Base-by-base conservation (phyloP, 2,797 vertebrate species). In the Molossus molossus region DNA sequence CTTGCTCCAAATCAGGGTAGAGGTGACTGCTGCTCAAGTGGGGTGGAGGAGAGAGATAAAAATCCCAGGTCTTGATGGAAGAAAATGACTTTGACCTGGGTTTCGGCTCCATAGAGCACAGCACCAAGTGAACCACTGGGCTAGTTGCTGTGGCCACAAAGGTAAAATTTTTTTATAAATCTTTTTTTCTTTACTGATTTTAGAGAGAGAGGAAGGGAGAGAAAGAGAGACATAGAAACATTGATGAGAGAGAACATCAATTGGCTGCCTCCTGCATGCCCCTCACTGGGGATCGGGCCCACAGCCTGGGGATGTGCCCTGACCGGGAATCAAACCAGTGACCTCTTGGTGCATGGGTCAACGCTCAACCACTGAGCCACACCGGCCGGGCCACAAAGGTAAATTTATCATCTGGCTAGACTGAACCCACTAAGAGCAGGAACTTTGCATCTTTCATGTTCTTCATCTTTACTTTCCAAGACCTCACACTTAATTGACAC, bases 1-100 rank as follows among this genome's bases (percentile, higher is more conserved):
- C 77, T 90, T 76, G 75, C 57, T 87, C n/a, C 86, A 69, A 94
- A 94, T 70, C 69, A 95, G 90, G 58, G 62, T 25, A 96, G 77
- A 96, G 45, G 84, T 91, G 70, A 93, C 27, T 65, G 6, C 29
- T 67, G 70, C 69, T 82, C 27, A 64, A 58, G 45, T 23, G 7
- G 53, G 69, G 7, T 70, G 40, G 2, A 5, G 29, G 53, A 90
- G 64, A 80, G 48, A 25, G 9, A 40, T 14, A 17, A 72, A 93
- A 60, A 70, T 23, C 10, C 50, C 55, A 18, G 25, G 25, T 62
- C 33, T 72, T 21, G 17, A 20, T 18, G 29, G 73, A 21, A 93
- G 72, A 65, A 94, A 73, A 40, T 53, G 70, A 95, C 93, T 95
- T 94, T 88, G 88, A 65, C 53, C 77, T 50, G n/a, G 23, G 40